Evolutionary conservation across 64 coral and sea anemone species (phyloP).

Genomic region (Trachythela sp.): DNA sequence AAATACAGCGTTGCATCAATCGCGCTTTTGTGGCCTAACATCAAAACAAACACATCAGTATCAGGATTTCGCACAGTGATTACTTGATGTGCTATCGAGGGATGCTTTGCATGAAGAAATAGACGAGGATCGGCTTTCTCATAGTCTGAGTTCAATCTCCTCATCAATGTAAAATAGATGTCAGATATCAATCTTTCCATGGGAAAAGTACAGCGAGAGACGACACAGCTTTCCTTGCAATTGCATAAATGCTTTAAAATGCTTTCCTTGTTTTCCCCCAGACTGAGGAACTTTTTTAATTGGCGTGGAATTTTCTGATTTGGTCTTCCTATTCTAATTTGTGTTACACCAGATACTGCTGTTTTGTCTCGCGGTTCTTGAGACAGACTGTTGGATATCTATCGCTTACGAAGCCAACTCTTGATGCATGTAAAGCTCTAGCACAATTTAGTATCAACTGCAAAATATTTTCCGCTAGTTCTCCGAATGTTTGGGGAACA

Average conservation of each 20-base stretch:
- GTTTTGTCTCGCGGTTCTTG: neutral
- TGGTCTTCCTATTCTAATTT: neutral
- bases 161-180: neutral
- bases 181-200: neutral
- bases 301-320: slow-evolving; percentile 14
- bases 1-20: neutral
- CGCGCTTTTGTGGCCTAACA: neutral
- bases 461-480: neutral
- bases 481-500: neutral
- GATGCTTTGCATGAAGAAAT: neutral
- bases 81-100: neutral
- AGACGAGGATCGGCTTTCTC: neutral
- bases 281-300: neutral
- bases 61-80: neutral
- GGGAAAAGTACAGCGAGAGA: neutral
- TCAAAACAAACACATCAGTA: neutral
- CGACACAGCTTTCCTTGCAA: neutral
- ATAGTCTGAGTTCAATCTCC: neutral
- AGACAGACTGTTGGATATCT: neutral
- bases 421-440: neutral
- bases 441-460: neutral
- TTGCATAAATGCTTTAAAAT: neutral
- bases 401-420: neutral
- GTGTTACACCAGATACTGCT: neutral
- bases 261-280: neutral